A percentile compares a stretch with the other conserved stretches of the same genome.
Conservation (phyloP, 1,140 invertebrate genomes). For the Heliconius melpomene region DNA sequence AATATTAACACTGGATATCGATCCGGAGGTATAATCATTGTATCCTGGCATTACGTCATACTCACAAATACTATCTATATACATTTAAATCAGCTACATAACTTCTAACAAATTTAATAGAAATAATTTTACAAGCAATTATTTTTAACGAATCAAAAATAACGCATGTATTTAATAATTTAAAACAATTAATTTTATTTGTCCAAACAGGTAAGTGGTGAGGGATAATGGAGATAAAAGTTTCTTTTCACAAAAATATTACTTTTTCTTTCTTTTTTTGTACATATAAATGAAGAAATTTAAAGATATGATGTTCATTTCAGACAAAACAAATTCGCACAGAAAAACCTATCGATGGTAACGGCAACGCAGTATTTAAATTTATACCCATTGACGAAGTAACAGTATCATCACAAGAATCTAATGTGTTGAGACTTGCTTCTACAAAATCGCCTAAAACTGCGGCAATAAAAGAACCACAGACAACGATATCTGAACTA, state of each 20-base stretch:
- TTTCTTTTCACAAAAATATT: background rate
- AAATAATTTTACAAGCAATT: background rate
- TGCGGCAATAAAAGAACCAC: conserved; percentile 46
- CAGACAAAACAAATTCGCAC: conserved; percentile 80
- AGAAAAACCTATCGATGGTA: conserved; percentile 72
- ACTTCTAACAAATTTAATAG: conserved; percentile 24
- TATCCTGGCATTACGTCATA: conserved; percentile 40
- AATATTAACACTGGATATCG: conserved; percentile 82
- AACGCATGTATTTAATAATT: conserved; percentile 24
- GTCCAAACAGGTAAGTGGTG: conserved; percentile 53
- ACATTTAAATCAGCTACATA: conserved; percentile 21
- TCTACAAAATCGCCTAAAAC: conserved; percentile 58
- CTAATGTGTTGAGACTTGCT: conserved; percentile 75
- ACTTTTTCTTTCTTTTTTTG: background rate
- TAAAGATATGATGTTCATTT: conserved; percentile 46
- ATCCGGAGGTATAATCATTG: conserved; percentile 80
- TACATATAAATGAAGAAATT: background rate
- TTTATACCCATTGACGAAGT: conserved; percentile 79
- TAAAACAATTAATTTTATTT: background rate
- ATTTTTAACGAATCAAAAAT: conserved; percentile 17
- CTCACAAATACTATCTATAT: conserved; percentile 6
- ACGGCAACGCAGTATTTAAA: conserved; percentile 72
- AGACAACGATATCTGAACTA: conserved; percentile 53
- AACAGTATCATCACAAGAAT: conserved; percentile 60
- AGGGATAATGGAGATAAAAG: conserved; percentile 32